Evolutionary conservation across 2,113 vertebrate species (phyloP), one percentile per base, ranked within the genome.

Genomic region (Engystomops pustulosus): DNA sequence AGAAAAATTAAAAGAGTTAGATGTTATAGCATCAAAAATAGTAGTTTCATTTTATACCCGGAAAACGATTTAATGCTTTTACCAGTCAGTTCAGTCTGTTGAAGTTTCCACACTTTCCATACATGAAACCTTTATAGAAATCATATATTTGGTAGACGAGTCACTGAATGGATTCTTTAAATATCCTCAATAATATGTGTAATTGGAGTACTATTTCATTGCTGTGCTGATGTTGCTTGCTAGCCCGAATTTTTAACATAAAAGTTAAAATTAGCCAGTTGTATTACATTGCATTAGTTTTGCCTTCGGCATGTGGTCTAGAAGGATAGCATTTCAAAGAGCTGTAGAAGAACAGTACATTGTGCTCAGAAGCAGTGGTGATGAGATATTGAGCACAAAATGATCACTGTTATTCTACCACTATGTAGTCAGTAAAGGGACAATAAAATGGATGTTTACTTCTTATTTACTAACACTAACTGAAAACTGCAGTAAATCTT

Each of bases 291-390:
- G 55, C 55, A 60, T 60, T 11, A 60, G 55, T 60, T 60, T 25
- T 60, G 55, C 55, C 11, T 60, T 60, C n/a, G 55, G 55, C 55
- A 27, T 60, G 12, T 25, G 10, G n/a, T 60, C 55, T 60, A 60
- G 55, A 27, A 58, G 55, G 2, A 60, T 60, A 60, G 11, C 55
- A 27, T 60, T 60, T 60, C 55, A 60, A 60, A 60, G 55, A 58
- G 7, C 25, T 58, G 53, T 58, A 58, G n/a, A 60, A 60, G 55
- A 60, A 60, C 55, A 60, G 55, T 60, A 60, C 55, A 60, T 60
- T 60, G n/a, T 60, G 55, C 55, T 58, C 55, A 58, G n/a, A 25
- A 58, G 55, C 55, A 58, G 9, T 58, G 23, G 8, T 25, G 23
- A 58, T 58, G 55, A 58, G 23, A 58, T 58, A 58, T 58, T 2